Evolutionary conservation across 2,888 invertebrate species (phyloP), one percentile per base, ranked within the genome.

Genomic region (Nasonia oneida): DNA sequence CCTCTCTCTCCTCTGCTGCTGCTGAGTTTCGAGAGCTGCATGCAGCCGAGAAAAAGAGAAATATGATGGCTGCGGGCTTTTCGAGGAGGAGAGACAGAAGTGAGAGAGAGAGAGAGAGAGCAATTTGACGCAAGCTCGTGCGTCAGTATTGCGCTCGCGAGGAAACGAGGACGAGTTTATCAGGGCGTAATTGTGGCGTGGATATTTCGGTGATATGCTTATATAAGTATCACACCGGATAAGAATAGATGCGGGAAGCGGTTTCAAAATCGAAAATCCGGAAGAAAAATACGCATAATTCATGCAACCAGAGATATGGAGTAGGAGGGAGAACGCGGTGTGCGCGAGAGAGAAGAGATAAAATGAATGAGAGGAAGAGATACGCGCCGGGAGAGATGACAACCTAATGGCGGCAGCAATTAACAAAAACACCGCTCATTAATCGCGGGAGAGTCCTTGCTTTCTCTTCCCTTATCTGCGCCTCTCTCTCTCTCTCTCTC

Each of bases 381-480:
- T 88, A 87, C 76, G 83, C 77, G 78, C 87, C 87, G 86, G 89
- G 89, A 89, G 90, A 91, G 93, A 92, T 92, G 92, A 90, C 91
- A 92, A 93, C 92, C 91, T 93, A 93, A 93, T 93, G 93, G 92
- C 92, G 92, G 91, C 91, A 92, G 93, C 93, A 93, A 93, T 93
- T 93, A 93, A 93, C 93, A 93, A 93, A 93, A 93, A 93, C 93
- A 93, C 92, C 92, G 93, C 93, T 93, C 93, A 93, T 93, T 93
- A 93, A 93, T 93, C 92, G 93, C 91, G 89, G 90, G 91, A 90
- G 92, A 90, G 87, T 88, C 86, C 85, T 89, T 88, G 86, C 88
- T 89, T 89, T 89, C 87, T 88, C 85, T 84, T 87, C 84, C 75
- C 88, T 86, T 88, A 87, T 87, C 87, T 86, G 67, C 78, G 29